These are phyloP conservation scores for Leucoma salicis DNA, from an alignment of 2,888 invertebrate species.

Conservation along the genomic window DNA sequence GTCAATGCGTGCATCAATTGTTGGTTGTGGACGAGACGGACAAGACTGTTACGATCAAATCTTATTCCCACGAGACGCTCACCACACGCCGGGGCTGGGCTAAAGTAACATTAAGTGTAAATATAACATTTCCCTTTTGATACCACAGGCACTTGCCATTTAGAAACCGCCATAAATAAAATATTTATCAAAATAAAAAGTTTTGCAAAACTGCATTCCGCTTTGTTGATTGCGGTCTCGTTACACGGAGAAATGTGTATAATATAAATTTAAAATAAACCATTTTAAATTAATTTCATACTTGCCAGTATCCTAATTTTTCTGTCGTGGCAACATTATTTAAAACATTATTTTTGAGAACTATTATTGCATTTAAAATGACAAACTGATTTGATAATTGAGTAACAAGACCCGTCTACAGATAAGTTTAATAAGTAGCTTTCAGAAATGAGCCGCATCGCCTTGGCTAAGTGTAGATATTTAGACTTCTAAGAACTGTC, in stretches of 20 bases:
- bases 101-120: constrained; percentile 19
- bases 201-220: no score
- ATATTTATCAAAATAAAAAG: no score
- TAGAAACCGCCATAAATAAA: no score
- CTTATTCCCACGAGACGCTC: constrained; percentile 8
- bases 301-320: no score
- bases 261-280: no score
- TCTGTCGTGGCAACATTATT: no score
- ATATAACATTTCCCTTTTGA: no score
- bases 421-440: constrained; percentile 13
- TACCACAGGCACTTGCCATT: no score
- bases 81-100: not conserved
- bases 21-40: not conserved
- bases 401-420: constrained; percentile 8
- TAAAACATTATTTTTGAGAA: no score
- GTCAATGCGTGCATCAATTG: not conserved
- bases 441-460: constrained; percentile 21
- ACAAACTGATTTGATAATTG: constrained; percentile 11
- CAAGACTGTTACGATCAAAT: not conserved
- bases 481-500: constrained; percentile 39
- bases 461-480: constrained; percentile 38
- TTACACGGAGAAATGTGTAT: no score
- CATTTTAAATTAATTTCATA: no score
- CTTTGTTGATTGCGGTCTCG: no score
- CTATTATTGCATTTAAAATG: constrained; percentile 3